A percentile compares a stretch with the other conserved stretches of the same genome.
These are phyloP conservation scores for Onychomys leucogaster DNA, from an alignment of 2,797 vertebrate genomes.

Conservation along the genomic window DNA sequence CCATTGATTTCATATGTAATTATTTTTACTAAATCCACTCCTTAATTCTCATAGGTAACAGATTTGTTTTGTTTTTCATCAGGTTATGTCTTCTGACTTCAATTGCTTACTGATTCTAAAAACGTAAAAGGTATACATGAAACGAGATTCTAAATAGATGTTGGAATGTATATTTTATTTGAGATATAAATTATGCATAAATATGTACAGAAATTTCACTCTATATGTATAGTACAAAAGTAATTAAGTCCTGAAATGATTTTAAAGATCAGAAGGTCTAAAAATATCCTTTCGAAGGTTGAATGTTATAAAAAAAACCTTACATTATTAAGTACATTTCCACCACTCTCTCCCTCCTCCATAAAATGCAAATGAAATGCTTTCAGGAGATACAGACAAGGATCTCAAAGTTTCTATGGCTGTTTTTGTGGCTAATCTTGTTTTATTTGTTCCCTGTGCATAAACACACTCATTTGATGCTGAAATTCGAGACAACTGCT, in stretches of 20 bases:
- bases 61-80: neutral
- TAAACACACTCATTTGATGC: conserved; percentile 62
- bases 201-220: conserved; percentile 14
- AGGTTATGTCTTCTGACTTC: conserved; percentile 19
- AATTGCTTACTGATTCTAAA: conserved; percentile 38
- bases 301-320: conserved; percentile 41
- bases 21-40: conserved; percentile 42
- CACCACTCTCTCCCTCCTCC: neutral
- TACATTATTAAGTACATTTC: conserved; percentile 41
- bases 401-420: conserved; percentile 48
- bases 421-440: conserved; percentile 36
- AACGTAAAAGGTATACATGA: neutral
- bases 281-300: conserved; percentile 44
- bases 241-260: conserved; percentile 46
- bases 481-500: conserved; percentile 68
- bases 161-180: neutral
- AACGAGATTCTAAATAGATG: neutral
- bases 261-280: conserved; percentile 38
- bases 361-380: conserved; percentile 61
- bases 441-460: conserved; percentile 51
- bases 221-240: neutral
- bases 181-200: neutral
- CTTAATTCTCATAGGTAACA: conserved; percentile 2
- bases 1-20: neutral
- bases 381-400: conserved; percentile 36